Percentiles rank a stretch among this genome's conserved stretches.
phyloP scores from a whole-genome alignment of 2,113 vertebrate species.

The Lycocorax pyrrhopterus region DNA sequence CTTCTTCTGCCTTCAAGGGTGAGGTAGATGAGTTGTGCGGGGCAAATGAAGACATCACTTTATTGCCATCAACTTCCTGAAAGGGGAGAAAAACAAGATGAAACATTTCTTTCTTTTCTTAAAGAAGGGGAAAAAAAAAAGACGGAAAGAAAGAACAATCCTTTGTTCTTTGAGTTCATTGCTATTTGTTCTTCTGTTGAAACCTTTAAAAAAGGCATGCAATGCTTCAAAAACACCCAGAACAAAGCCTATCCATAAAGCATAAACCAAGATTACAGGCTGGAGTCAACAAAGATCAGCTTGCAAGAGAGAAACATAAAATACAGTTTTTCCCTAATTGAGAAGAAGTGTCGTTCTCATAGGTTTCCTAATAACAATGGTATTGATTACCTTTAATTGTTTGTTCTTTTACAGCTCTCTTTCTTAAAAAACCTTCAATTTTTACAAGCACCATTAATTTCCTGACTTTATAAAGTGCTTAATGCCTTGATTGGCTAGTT shows the following conservation, averaged over 20 bases:
- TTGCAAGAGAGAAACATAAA: conserved; percentile 45
- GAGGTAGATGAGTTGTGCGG: conserved; percentile 98
- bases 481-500: background rate
- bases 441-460: conserved; percentile 47
- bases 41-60: conserved; percentile 91
- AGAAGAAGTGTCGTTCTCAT: conserved; percentile 20
- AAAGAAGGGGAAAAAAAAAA: background rate
- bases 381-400: conserved; percentile 54
- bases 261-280: conserved; percentile 44
- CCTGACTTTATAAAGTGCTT: conserved; percentile 5
- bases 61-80: conserved; percentile 93
- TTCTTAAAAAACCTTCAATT: conserved; percentile 14
- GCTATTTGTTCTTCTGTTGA: conserved; percentile 37
- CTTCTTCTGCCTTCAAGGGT: conserved; percentile 93
- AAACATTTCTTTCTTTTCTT: conserved; percentile 12
- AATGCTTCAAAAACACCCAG: conserved; percentile 41
- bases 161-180: conserved; percentile 36
- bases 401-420: conserved; percentile 37
- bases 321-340: conserved; percentile 16
- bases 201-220: conserved; percentile 39
- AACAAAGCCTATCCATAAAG: conserved; percentile 62
- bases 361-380: conserved; percentile 46
- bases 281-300: conserved; percentile 49
- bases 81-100: conserved; percentile 40
- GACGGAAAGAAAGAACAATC: background rate